Evolutionary conservation across 2,113 vertebrate species (phyloP), one percentile per base, ranked within the genome.

Genomic region (Scortum barcoo): DNA sequence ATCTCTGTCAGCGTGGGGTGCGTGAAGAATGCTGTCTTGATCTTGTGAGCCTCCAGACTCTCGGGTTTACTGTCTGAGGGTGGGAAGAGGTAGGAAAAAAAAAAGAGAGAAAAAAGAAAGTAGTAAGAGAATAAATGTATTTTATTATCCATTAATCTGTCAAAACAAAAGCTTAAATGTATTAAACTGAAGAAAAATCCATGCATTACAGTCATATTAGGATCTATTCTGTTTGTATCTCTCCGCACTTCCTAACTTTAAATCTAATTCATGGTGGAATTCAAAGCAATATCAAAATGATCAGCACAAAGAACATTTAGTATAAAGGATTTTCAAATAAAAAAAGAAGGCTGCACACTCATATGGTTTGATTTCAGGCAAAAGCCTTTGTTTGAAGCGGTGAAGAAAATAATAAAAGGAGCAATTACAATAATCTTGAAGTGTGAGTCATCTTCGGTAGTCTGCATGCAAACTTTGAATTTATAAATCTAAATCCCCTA

Each of bases 11-110:
- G 95, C 3, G 97, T 99, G 50, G 97, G 96, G 85, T 97, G 98
- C 8, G 97, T 99, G 93, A 99, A 99, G 91, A 99, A 99, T 0
- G 95, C 94, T 0, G 96, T 96, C 94, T 99, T 99, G 90, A 99
- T 98, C 87, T 96, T 97, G 93, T 99, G 97, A 65, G 98, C 98
- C 94, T 99, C 97, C 86, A 99, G 95, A 89, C 95, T 98, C 95
- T 99, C 97, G 60, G 96, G 96, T 84, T 97, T 99, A 91, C 96
- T 99, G 85, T 98, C 98, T 99, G 93, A 72, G 53, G 58, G 63
- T 51, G 71, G 61, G 48, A 75, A 0, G 20, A 14, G 4, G n/a
- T 7, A 11, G 2, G 19, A 9, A 56, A n/a, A 66, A 22, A 42
- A 65, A 62, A 71, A 36, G 7, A 12, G 19, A 51, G 17, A 13